Conservation (phyloP, 2,113 vertebrate genomes). For the Hippolais icterina region DNA sequence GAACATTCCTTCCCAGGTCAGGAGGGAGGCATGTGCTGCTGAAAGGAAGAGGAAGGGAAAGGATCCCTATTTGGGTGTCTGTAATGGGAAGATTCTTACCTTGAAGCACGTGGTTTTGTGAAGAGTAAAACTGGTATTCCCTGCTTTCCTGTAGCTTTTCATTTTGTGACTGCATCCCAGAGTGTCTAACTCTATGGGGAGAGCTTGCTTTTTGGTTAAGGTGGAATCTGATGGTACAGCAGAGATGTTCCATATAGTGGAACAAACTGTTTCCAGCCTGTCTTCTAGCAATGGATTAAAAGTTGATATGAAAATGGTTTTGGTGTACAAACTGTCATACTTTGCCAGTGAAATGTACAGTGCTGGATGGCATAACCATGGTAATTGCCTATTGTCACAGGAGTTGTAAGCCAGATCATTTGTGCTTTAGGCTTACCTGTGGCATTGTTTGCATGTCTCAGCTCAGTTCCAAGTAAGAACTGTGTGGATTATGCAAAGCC, state of each 20-base stretch:
- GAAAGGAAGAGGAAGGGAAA: not conserved
- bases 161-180: not conserved
- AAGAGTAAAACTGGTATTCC: not conserved
- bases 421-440: not conserved
- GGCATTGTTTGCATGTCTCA: not conserved
- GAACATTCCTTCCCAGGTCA: slow-evolving; percentile 72
- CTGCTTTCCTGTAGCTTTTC: not conserved
- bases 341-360: not conserved
- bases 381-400: not conserved
- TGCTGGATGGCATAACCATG: not conserved
- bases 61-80: not conserved
- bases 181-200: not conserved
- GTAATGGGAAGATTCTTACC: not conserved
- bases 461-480: not conserved
- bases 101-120: not conserved
- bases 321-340: not conserved
- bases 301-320: not conserved
- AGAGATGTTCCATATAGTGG: not conserved
- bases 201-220: not conserved
- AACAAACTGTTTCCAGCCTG: not conserved
- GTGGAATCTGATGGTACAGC: not conserved
- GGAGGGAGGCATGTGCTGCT: not conserved
- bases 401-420: not conserved
- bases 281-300: not conserved
- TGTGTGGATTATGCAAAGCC: not conserved